Base-by-base conservation (phyloP, 2,888 invertebrate genomes). In the Andricus curvator region DNA sequence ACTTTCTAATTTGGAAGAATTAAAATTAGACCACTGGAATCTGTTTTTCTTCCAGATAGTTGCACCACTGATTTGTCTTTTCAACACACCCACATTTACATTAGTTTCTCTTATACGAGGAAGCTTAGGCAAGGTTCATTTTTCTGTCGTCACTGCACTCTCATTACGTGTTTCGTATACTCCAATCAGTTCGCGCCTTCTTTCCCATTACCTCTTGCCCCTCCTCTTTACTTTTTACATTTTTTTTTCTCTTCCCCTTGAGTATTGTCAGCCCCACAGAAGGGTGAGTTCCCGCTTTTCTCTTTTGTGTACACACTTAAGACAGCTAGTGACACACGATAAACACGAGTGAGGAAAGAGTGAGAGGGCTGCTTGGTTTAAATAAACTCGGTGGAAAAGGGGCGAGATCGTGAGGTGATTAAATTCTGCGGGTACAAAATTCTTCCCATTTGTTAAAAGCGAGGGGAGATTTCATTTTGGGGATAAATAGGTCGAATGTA, bases 131-230 rank as follows among this genome's bases (percentile, higher is more conserved):
- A 15, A 20, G 51, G 51, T 74, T 74, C 80, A 76, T 80, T 82
- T 81, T 82, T 82, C 67, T 77, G 74, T 78, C 82, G 70, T 70
- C 84, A 77, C 78, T 60, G 56, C 67, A 78, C 70, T 79, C 82
- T 78, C 82, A 62, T 81, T 81, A 80, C 77, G 77, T 79, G 62
- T 66, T 44, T 70, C 74, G 56, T 79, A 64, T 81, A 70, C 68
- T 80, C 78, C 78, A 77, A 80, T 81, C 80, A 80, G 78, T 33
- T 70, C 60, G 76, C 76, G 22, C 60, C 56, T 33, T 44, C 37
- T 60, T 37, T 62, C 33, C 11, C 56, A 17, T 56, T 15, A 29
- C 51, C 48, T 3, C 15, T 29, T 29, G 3, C 15, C 33, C 68
- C 48, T 17, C 6, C 20, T 11, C 48, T 17, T 4, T 11, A 56